Evolutionary conservation across 2,888 invertebrate species (phyloP), one percentile per base, ranked within the genome.

Genomic region (Apocheima hispidaria): DNA sequence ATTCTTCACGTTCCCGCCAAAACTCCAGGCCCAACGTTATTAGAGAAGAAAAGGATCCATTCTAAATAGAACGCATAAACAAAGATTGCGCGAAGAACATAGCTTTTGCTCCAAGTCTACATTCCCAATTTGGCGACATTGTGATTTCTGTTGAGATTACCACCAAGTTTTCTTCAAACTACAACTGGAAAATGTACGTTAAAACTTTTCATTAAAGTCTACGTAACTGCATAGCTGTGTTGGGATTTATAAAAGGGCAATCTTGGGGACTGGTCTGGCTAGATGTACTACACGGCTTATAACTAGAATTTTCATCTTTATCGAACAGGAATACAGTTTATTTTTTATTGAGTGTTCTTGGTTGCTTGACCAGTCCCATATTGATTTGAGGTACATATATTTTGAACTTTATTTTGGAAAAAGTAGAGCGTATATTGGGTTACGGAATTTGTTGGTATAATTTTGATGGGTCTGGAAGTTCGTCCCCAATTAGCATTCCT

Each of bases 401-500:
- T 72, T 70, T 69, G 56, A 58, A 66, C 62, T 59, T 65, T 68
- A 74, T 63, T 20, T 2, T 0, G 33, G 14, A 28, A 48, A 7
- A 0, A 0, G 9, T 76, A 77, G 70, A 66, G 74, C 69, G n/a
- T 60, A 49, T 58, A 73, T 72, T 78, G 21, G 58, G 54, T 38
- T 61, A 64, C 20, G 18, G 1, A 44, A 9, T 10, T 26, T 30
- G 21, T 44, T 72, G 73, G 64, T 73, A 73, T 68, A 72, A 71
- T 78, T 78, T 73, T 77, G 76, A 77, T 75, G 73, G 63, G 79
- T 71, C 77, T 75, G 75, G 72, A 73, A 74, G 74, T 75, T 69
- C 74, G 71, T 69, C 65, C 70, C 73, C 83, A 82, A 84, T 85
- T 85, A 84, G 81, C 81, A 85, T 84, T 84, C 83, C 76, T 74